Conservation (phyloP, 2,888 invertebrate species). For the Drosophila setosimentum region DNA sequence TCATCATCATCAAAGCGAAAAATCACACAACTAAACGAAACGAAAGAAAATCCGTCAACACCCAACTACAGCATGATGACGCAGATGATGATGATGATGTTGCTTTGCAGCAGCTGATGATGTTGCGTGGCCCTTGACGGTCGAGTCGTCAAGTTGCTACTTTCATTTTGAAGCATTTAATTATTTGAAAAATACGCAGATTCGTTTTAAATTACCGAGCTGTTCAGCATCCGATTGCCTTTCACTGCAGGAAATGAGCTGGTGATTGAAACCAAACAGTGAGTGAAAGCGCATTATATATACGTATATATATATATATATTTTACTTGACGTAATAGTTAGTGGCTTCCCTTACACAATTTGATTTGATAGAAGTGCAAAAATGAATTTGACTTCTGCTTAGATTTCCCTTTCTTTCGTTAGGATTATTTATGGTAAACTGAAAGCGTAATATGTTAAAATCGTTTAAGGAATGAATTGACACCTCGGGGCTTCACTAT, state of each 20-base stretch:
- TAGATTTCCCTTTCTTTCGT: not conserved
- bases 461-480: not conserved
- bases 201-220: slow-evolving; percentile 44
- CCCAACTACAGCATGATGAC: slow-evolving; percentile 3
- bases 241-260: slow-evolving; percentile 23
- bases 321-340: too few relatives aligned
- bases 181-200: slow-evolving; percentile 54
- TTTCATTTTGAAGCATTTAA: slow-evolving; percentile 53
- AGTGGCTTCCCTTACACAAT: not conserved
- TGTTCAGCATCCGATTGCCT: slow-evolving; percentile 23
- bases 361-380: not conserved
- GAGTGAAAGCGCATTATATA: slow-evolving; percentile 2
- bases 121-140: slow-evolving; percentile 9
- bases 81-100: not conserved
- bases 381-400: not conserved
- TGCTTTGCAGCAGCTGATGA: not conserved
- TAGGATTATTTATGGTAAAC: not conserved
- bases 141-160: slow-evolving; percentile 18
- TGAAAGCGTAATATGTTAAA: not conserved
- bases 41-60: slow-evolving; percentile 26
- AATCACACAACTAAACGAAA: slow-evolving; percentile 14
- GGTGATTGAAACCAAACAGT: slow-evolving; percentile 6
- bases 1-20: slow-evolving; percentile 49
- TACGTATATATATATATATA: too few relatives aligned
- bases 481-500: slow-evolving; percentile 8